Evolutionary conservation across 1,140 invertebrate genomes (phyloP).

Genomic region (Acromyrmex echinatior): DNA sequence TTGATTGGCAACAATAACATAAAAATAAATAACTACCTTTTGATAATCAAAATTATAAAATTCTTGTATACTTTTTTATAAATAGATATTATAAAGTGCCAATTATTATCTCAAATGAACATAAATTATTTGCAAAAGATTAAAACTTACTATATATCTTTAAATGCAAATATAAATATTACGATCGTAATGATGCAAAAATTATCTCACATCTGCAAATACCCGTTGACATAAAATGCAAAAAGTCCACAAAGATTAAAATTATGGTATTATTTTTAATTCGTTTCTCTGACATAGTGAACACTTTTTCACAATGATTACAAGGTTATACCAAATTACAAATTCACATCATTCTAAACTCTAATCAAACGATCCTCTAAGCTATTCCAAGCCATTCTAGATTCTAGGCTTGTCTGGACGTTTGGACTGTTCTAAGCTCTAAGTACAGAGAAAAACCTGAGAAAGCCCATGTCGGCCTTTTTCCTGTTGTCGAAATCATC

Average conservation of each 20-base stretch:
- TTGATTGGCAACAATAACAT: background rate
- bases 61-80: background rate
- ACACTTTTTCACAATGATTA: background rate
- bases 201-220: background rate
- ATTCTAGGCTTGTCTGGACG: too few relatives aligned
- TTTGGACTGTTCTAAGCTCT: too few relatives aligned
- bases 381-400: too few relatives aligned
- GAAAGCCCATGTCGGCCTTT: too few relatives aligned
- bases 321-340: background rate
- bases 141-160: background rate
- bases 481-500: too few relatives aligned
- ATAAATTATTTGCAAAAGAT: conserved; percentile 1
- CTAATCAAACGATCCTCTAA: too few relatives aligned
- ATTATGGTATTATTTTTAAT: conserved; percentile 2
- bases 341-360: too few relatives aligned
- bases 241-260: background rate
- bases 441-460: too few relatives aligned
- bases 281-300: conserved; percentile 17
- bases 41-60: background rate
- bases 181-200: background rate
- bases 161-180: background rate
- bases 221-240: background rate
- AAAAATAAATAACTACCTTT: background rate
- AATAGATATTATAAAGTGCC: background rate
- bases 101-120: background rate